A percentile compares a stretch with the other conserved stretches of the same genome.
These are phyloP conservation scores for Mormyrus iriodes DNA, from an alignment of 2,113 vertebrate species.

Conservation along the genomic window DNA sequence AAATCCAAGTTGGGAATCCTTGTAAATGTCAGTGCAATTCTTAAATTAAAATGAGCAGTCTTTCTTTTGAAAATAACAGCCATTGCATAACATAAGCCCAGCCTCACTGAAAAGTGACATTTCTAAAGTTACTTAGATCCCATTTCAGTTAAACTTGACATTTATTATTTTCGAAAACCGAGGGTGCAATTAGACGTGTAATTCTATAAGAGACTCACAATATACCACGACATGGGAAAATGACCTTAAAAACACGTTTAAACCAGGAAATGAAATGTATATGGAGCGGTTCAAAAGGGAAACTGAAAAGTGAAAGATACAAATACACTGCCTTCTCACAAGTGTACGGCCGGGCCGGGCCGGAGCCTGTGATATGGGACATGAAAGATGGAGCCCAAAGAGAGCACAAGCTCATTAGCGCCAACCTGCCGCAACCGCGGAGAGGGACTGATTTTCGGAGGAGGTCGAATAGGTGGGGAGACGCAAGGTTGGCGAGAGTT, in stretches of 20 bases:
- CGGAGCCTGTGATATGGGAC: constrained; percentile 35
- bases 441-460: constrained; percentile 50
- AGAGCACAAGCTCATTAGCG: constrained; percentile 43
- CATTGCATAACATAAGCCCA: not conserved
- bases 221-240: not conserved
- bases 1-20: not conserved
- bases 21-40: not conserved
- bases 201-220: not conserved
- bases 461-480: constrained; percentile 48
- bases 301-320: constrained; percentile 25
- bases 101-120: not conserved
- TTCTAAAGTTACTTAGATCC: not conserved
- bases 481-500: constrained; percentile 54
- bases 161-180: not conserved
- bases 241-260: not conserved
- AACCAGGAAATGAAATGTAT: constrained; percentile 40
- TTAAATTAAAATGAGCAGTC: not conserved
- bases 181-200: not conserved
- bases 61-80: not conserved
- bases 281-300: constrained; percentile 33
- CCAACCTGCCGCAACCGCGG: constrained; percentile 66
- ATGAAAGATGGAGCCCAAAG: constrained; percentile 45
- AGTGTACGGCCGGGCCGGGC: constrained; percentile 33
- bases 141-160: not conserved
- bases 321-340: constrained; percentile 62